A percentile compares a stretch with the other conserved stretches of the same genome.
phyloP scores from a whole-genome alignment of 2,113 vertebrate species.

The Nothobranchius kuhntae region DNA sequence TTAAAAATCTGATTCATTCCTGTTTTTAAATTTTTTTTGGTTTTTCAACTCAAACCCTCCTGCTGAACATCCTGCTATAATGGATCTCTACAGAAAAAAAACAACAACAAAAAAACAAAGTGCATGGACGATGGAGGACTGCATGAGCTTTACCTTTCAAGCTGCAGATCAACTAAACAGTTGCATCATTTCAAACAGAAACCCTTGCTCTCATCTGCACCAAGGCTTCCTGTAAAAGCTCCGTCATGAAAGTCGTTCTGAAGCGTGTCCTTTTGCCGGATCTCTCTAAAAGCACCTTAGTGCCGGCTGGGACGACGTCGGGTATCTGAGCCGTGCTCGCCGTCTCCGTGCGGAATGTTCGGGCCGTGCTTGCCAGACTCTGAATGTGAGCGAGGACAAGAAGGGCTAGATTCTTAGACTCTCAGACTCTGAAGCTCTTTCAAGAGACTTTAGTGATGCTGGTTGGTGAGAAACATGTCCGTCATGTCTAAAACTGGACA shows the following conservation, averaged over 20 bases:
- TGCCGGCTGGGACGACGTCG: conserved; percentile 37
- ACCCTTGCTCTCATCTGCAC: conserved; percentile 78
- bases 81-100: conserved; percentile 66
- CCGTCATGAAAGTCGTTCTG: conserved; percentile 49
- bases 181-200: conserved; percentile 67
- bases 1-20: conserved; percentile 44
- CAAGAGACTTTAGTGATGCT: conserved; percentile 48
- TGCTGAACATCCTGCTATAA: conserved; percentile 56
- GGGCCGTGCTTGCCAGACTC: conserved; percentile 49
- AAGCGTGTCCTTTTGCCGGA: conserved; percentile 54
- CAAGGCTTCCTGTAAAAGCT: conserved; percentile 64
- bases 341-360: conserved; percentile 30
- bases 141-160: conserved; percentile 82
- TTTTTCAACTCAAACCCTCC: conserved; percentile 35
- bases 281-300: conserved; percentile 63
- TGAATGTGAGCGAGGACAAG: conserved; percentile 61
- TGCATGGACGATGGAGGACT: conserved; percentile 81
- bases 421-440: conserved; percentile 51
- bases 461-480: conserved; percentile 52
- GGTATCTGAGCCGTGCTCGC: conserved; percentile 32
- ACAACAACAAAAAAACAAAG: conserved; percentile 48
- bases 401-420: conserved; percentile 72
- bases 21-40: conserved; percentile 36
- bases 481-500: conserved; percentile 54
- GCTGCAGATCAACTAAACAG: conserved; percentile 72